Evolutionary conservation across 2,888 invertebrate species (phyloP).

Genomic region (Dascillus cervinus): DNA sequence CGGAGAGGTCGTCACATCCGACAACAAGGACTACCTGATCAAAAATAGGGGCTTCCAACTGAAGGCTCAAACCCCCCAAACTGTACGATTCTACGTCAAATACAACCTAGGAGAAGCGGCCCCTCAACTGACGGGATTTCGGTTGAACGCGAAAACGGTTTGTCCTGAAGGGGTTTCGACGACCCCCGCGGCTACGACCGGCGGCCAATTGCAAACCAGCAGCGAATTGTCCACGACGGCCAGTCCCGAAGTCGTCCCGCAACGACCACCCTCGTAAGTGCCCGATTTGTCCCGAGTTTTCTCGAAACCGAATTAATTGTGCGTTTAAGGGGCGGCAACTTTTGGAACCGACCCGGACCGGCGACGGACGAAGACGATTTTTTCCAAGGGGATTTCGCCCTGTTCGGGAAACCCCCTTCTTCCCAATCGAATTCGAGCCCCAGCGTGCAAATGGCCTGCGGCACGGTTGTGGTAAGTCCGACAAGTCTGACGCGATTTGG

Average conservation of each 20-base stretch:
- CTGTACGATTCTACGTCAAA: constrained; percentile 53
- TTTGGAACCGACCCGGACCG: constrained; percentile 9
- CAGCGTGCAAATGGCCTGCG: neutral
- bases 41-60: constrained; percentile 50
- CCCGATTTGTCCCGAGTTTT: neutral
- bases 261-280: neutral
- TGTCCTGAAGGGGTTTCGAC: constrained; percentile 40
- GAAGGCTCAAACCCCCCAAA: constrained; percentile 48
- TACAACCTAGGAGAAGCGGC: constrained; percentile 44
- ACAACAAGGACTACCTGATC: constrained; percentile 50
- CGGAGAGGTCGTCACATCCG: constrained; percentile 47
- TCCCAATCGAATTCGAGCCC: neutral
- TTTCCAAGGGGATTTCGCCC: constrained; percentile 31
- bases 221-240: neutral
- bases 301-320: neutral
- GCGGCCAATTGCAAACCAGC: constrained; percentile 15
- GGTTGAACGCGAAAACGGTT: constrained; percentile 53
- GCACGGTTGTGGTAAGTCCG: constrained; percentile 1
- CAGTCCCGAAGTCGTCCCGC: neutral
- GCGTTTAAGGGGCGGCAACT: constrained; percentile 6
- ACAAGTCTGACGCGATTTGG: no score
- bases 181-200: neutral
- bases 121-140: constrained; percentile 45
- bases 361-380: constrained; percentile 29
- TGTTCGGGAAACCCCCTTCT: constrained; percentile 1